Conservation (phyloP, 2,113 vertebrate genomes). For the Perca flavescens region DNA sequence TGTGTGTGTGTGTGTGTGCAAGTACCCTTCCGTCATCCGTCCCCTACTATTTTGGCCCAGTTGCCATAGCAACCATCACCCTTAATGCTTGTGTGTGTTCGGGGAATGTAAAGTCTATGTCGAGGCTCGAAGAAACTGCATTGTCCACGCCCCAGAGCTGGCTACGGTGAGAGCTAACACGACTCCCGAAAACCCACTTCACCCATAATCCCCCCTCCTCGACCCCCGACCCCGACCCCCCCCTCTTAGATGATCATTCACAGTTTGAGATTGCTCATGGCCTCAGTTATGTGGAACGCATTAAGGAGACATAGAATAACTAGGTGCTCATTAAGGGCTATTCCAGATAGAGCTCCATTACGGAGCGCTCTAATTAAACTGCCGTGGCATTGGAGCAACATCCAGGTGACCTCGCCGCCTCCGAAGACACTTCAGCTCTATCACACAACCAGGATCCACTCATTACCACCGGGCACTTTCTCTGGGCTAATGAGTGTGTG, state of each 20-base stretch:
- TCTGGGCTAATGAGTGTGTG: constrained; percentile 42
- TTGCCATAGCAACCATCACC: constrained; percentile 67
- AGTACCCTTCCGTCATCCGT: constrained; percentile 16
- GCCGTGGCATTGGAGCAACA: constrained; percentile 48
- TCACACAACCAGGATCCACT: constrained; percentile 55
- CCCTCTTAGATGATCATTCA: constrained; percentile 50
- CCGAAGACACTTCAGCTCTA: constrained; percentile 55
- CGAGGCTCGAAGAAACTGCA: constrained; percentile 39
- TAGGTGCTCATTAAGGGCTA: constrained; percentile 64
- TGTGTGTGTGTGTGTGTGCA: neutral
- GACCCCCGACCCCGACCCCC: neutral
- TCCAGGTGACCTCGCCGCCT: constrained; percentile 55
- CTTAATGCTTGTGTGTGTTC: constrained; percentile 32
- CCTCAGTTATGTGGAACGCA: constrained; percentile 67
- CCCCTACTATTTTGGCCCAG: constrained; percentile 69
- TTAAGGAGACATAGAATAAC: constrained; percentile 65
- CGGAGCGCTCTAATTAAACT: constrained; percentile 69
- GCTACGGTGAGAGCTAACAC: neutral
- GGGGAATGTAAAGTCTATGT: constrained; percentile 51
- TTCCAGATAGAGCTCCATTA: constrained; percentile 60
- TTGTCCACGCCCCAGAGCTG: constrained; percentile 36
- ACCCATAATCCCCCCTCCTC: constrained; percentile 18
- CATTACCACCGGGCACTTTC: constrained; percentile 50
- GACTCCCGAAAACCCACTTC: constrained; percentile 20
- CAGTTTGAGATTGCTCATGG: constrained; percentile 59